Conservation (phyloP, 2,113 vertebrate species). For the Sander vitreus region DNA sequence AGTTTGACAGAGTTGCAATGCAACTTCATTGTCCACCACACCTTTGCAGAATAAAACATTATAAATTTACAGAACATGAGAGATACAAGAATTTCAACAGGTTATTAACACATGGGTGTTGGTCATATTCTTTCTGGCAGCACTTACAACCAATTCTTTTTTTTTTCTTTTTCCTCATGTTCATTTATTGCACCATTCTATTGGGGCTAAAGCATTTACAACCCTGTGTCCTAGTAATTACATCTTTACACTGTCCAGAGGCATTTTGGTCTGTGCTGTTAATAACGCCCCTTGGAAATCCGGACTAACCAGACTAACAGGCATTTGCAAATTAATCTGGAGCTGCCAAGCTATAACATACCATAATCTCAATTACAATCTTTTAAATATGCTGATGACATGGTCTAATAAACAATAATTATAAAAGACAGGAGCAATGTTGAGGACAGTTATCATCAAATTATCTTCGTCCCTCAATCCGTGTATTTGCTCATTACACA, state of each 20-base stretch:
- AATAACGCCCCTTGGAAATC: too few species aligned
- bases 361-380: background rate
- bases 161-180: background rate
- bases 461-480: background rate
- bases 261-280: background rate
- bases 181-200: background rate
- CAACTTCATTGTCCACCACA: background rate
- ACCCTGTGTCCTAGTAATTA: too few species aligned
- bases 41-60: background rate
- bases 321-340: too few species aligned
- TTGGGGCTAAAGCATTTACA: background rate
- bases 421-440: background rate
- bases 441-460: background rate
- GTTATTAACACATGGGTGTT: background rate
- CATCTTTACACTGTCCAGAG: too few species aligned
- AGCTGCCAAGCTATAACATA: too few species aligned
- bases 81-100: too few species aligned
- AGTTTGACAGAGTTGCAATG: background rate
- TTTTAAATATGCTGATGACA: background rate
- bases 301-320: too few species aligned
- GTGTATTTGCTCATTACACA: background rate
- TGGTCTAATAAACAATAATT: conserved; percentile 2
- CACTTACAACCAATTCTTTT: background rate
- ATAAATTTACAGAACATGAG: background rate
- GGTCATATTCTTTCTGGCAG: background rate